Evolutionary conservation across 2,797 vertebrate species (phyloP).

Genomic region (Argyrosomus regius): DNA sequence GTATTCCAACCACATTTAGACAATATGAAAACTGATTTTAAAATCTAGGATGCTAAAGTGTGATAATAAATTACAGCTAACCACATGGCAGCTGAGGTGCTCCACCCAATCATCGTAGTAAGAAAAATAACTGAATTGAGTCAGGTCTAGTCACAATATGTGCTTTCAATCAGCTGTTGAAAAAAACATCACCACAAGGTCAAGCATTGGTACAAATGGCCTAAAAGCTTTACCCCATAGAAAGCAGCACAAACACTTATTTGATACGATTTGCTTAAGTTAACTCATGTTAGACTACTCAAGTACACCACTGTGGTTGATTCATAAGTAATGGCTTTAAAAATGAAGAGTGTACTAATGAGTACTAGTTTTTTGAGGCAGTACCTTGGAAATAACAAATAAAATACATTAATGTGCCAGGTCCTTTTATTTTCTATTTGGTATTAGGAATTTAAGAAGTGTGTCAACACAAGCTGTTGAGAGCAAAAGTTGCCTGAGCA

Average conservation of each 20-base stretch:
- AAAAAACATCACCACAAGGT: background rate
- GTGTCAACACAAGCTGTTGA: background rate
- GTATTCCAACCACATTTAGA: slow-evolving; percentile 6
- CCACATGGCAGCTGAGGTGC: background rate
- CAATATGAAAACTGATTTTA: background rate
- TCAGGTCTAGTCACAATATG: background rate
- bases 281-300: background rate
- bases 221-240: background rate
- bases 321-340: background rate
- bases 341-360: background rate
- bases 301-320: background rate
- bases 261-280: background rate
- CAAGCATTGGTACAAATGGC: background rate
- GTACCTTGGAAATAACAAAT: background rate
- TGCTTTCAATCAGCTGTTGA: background rate
- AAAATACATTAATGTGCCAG: background rate
- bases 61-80: background rate
- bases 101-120: no score
- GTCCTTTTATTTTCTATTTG: background rate
- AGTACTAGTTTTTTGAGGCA: background rate
- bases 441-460: background rate
- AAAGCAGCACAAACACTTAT: background rate
- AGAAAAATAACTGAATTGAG: background rate
- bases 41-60: background rate
- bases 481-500: background rate